Conservation (phyloP, 2,113 vertebrate genomes). For the Trichechus manatus region DNA sequence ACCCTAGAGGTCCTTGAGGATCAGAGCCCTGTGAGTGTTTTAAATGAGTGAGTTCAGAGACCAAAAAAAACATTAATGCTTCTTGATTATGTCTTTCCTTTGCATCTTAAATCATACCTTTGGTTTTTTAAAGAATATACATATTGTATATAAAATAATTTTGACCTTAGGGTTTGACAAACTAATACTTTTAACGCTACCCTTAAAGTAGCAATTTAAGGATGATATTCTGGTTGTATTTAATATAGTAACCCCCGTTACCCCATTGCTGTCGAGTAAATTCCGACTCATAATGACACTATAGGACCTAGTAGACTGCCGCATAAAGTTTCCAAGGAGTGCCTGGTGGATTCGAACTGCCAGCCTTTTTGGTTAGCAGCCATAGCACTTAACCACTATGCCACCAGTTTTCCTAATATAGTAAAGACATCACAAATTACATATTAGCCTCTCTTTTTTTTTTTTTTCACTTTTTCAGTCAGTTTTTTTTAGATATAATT, state of each 20-base stretch:
- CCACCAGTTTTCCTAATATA: background rate
- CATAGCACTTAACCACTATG: no score
- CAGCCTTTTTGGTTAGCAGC: no score
- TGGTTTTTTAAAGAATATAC: conserved; percentile 22
- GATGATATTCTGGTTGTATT: conserved; percentile 43
- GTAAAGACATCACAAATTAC: background rate
- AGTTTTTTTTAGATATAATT: background rate
- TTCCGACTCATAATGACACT: no score
- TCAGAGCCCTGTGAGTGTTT: background rate
- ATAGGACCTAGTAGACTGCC: no score
- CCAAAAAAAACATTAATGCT: background rate
- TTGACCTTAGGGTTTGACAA: conserved; percentile 17
- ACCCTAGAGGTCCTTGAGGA: background rate
- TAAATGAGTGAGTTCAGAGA: conserved; percentile 12
- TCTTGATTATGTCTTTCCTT: conserved; percentile 23
- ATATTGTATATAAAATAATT: conserved; percentile 13
- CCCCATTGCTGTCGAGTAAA: no score
- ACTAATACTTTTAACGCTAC: conserved; percentile 43
- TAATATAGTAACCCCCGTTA: background rate
- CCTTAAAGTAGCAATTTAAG: conserved; percentile 15
- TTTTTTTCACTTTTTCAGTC: background rate
- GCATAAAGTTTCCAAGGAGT: no score
- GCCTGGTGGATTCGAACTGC: no score
- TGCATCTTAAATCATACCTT: conserved; percentile 32
- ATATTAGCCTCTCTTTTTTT: background rate